Evolutionary conservation across 92 coral and sea anemone genomes (phyloP), one percentile per base, ranked within the genome.

Genomic region (Zoanthus sociatus): DNA sequence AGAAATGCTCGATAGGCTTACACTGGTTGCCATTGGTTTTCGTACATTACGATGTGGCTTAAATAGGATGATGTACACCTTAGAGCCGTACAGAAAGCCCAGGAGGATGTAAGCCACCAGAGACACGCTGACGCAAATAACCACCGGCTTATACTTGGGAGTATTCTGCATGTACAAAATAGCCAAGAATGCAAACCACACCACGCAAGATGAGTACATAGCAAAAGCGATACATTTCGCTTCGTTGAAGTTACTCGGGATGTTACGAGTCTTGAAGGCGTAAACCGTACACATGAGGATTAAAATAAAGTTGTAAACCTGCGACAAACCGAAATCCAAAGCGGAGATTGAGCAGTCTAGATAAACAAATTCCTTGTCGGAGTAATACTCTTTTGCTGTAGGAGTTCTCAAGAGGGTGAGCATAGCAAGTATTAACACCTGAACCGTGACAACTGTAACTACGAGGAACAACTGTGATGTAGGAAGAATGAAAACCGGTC

Each of bases 141-240:
- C 88, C 72, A 90, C 69, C 16, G 99, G 91, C 81, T 92, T 92
- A 18, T 89, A 94, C 86, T 92, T 73, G 71, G 89, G 90, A 47
- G 90, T 87, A 15, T 83, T 88, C 76, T 95, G 94, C 93, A 97
- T 96, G 90, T 90, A 94, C 77, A 93, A 95, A 78, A 95, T 92
- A 12, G 97, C 96, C 53, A 97, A 71, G 77, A 97, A 97, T 5
- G 99, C 98, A 42, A 97, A 86, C 99, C 99, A 97, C 46, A 95
- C 85, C 17, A 97, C 94, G 61, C 98, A 97, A 31, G 99, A 93
- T 68, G 97, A 91, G 89, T 97, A 97, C 99, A 97, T 97, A 3
- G 99, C 99, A 67, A 97, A 97, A 13, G 99, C 99, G 60, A 97
- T 95, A 73, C 92, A 93, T 83, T 97, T 97, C 16, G 98, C 99